Percentiles rank a stretch among this genome's conserved stretches.
phyloP scores from a whole-genome alignment of 2,113 vertebrate species.

The Ceuthmochares aereus region DNA sequence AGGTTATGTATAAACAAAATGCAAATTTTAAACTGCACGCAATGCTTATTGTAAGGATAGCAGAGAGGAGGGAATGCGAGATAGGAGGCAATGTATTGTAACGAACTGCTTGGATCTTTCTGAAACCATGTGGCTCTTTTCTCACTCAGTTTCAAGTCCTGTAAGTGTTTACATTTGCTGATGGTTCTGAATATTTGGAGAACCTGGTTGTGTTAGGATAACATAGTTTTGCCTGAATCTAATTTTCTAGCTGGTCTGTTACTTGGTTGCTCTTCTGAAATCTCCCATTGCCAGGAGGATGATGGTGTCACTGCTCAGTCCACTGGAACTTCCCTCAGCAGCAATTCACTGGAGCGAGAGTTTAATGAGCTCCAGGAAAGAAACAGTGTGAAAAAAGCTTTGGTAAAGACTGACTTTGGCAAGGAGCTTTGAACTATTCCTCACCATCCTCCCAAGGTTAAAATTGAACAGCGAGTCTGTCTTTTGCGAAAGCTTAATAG shows the following conservation, averaged over 20 bases:
- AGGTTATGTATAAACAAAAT: conserved; percentile 32
- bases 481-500: not conserved
- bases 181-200: not conserved
- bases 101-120: not conserved
- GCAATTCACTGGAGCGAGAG: not conserved
- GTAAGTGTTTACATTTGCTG: not conserved
- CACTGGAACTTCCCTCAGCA: conserved; percentile 12
- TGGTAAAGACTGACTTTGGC: not conserved
- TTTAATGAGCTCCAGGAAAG: conserved; percentile 42
- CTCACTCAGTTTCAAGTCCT: not conserved
- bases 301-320: not conserved
- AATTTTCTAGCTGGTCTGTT: not conserved
- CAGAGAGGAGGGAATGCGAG: not conserved
- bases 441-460: not conserved
- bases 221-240: not conserved
- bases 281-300: not conserved
- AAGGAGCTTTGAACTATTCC: not conserved
- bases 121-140: not conserved
- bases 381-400: not conserved
- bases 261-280: not conserved
- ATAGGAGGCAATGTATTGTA: not conserved
- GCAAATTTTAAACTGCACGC: not conserved
- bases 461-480: not conserved
- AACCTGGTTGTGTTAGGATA: not conserved
- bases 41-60: not conserved